Evolutionary conservation across 2,888 invertebrate species (phyloP).

Genomic region (Drosophila rellima): DNA sequence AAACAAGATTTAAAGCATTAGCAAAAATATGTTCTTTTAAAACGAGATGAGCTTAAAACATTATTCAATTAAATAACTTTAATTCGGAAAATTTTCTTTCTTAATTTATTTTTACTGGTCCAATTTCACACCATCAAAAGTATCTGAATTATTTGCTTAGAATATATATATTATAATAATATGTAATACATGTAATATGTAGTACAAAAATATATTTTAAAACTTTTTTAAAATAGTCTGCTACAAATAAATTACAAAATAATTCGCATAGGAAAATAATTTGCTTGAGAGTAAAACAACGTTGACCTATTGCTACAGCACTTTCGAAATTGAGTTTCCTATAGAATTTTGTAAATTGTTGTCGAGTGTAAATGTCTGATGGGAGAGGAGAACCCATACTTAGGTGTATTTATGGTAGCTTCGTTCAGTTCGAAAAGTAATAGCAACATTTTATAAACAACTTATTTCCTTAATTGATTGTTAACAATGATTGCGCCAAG

Average conservation of each 20-base stretch:
- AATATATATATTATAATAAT: too few species aligned
- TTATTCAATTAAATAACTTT: neutral
- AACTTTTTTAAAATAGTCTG: neutral
- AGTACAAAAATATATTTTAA: constrained; percentile 2
- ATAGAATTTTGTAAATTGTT: constrained; percentile 34
- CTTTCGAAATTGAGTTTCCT: constrained; percentile 12
- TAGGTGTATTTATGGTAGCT: constrained; percentile 73
- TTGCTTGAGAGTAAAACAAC: neutral
- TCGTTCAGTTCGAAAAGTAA: constrained; percentile 64
- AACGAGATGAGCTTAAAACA: neutral
- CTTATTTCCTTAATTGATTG: constrained; percentile 84
- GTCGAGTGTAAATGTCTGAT: constrained; percentile 51
- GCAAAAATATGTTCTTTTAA: too few species aligned
- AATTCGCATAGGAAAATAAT: neutral
- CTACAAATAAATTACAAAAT: neutral
- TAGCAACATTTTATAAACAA: constrained; percentile 84
- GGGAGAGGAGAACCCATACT: constrained; percentile 53
- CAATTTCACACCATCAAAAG: too few species aligned
- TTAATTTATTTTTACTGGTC: too few species aligned
- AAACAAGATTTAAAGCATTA: neutral
- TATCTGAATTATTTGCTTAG: too few species aligned
- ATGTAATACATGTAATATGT: too few species aligned
- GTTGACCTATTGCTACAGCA: neutral
- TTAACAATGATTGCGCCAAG: constrained; percentile 83
- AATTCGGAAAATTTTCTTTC: too few species aligned